Conservation (phyloP, 2,888 invertebrate genomes). For the Noctua janthe region DNA sequence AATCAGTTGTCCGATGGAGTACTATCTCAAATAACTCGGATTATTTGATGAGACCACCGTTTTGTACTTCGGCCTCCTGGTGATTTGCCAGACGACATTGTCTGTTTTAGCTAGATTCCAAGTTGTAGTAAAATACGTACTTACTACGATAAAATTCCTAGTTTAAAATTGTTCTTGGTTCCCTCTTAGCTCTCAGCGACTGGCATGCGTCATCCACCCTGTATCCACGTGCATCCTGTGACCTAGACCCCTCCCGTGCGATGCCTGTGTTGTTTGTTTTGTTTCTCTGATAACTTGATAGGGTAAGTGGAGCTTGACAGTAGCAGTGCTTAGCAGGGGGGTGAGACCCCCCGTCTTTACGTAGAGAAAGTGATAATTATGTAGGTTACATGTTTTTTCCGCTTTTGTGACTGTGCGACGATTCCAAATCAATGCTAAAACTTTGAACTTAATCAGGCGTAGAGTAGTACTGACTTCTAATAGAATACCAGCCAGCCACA, state of each 20-base stretch:
- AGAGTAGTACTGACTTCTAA: background rate
- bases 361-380: background rate
- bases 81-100: no score
- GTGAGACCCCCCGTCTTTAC: background rate
- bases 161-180: conserved; percentile 34
- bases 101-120: no score
- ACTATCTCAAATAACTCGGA: no score
- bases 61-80: no score
- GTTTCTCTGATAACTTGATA: conserved; percentile 14
- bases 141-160: background rate
- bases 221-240: conserved; percentile 54
- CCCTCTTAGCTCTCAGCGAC: conserved; percentile 2
- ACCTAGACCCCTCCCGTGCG: conserved; percentile 49
- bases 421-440: background rate
- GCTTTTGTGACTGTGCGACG: background rate
- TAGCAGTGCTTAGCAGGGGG: background rate
- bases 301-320: conserved; percentile 14
- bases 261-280: conserved; percentile 34
- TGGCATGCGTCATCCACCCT: conserved; percentile 45
- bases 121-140: no score
- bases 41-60: no score
- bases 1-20: no score
- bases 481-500: background rate
- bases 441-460: background rate
- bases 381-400: background rate